These are phyloP conservation scores for Gibbula magus DNA, from an alignment of 2,888 invertebrate species.

Conservation along the genomic window DNA sequence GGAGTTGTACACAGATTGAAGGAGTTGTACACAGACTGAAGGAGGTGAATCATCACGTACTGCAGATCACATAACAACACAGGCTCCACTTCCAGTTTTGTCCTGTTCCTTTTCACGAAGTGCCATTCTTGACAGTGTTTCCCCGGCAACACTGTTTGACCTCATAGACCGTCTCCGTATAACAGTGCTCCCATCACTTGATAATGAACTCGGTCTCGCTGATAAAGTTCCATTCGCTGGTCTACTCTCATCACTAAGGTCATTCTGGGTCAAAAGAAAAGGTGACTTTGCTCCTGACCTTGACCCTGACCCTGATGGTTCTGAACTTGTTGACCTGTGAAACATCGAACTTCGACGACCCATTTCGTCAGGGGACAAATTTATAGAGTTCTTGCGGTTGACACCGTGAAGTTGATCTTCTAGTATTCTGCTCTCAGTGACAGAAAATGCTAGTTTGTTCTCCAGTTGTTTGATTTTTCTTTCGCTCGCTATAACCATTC, in stretches of 20 bases:
- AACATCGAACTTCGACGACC: neutral
- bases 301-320: neutral
- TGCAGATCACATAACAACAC: slow-evolving; percentile 39
- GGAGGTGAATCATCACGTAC: too few species aligned
- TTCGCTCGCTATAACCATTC: slow-evolving; percentile 41
- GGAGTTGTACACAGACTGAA: too few species aligned
- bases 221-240: slow-evolving; percentile 23
- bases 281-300: slow-evolving; percentile 2
- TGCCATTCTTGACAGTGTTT: slow-evolving; percentile 20
- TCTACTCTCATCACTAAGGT: slow-evolving; percentile 14
- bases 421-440: slow-evolving; percentile 42
- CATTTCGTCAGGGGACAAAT: slow-evolving; percentile 16
- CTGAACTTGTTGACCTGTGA: neutral
- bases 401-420: slow-evolving; percentile 45
- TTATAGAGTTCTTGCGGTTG: slow-evolving; percentile 25
- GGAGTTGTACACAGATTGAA: too few species aligned
- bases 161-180: slow-evolving; percentile 30
- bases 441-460: slow-evolving; percentile 43
- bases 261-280: neutral
- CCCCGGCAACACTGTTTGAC: slow-evolving; percentile 33
- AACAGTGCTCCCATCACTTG: slow-evolving; percentile 17
- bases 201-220: slow-evolving; percentile 36
- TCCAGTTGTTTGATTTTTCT: slow-evolving; percentile 51
- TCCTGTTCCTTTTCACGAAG: neutral
- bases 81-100: slow-evolving; percentile 37